Conservation (phyloP, 1,140 invertebrate species). For the Gryllus bimaculatus region DNA sequence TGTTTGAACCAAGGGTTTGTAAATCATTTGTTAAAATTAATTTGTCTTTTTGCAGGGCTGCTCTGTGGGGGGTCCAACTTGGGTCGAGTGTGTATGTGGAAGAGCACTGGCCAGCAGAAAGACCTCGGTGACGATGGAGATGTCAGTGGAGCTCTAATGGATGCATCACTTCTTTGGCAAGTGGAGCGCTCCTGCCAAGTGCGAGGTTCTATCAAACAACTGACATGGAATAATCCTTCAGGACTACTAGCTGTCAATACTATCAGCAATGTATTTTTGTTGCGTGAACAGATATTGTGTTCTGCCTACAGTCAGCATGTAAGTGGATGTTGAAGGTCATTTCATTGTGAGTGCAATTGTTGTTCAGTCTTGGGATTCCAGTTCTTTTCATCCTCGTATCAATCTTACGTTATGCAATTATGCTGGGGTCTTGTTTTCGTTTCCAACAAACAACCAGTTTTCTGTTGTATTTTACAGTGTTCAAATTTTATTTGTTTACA, state of each 20-base stretch:
- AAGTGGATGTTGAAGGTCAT: slow-evolving; percentile 27
- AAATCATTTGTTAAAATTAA: too few species aligned
- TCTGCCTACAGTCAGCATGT: slow-evolving; percentile 61
- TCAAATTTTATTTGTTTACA: too few species aligned
- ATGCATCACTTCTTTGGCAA: slow-evolving; percentile 8
- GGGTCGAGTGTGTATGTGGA: slow-evolving; percentile 87
- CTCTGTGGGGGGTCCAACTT: slow-evolving; percentile 85
- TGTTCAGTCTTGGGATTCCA: too few species aligned
- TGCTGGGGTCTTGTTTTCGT: too few species aligned
- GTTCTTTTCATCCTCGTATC: too few species aligned
- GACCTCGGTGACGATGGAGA: not conserved
- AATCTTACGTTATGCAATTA: too few species aligned
- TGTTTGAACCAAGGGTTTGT: too few species aligned
- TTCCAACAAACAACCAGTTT: too few species aligned
- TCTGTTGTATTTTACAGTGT: too few species aligned
- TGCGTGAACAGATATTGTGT: slow-evolving; percentile 74
- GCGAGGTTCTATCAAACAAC: slow-evolving; percentile 61
- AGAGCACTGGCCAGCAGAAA: not conserved
- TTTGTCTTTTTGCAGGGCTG: slow-evolving; percentile 44
- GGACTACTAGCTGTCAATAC: slow-evolving; percentile 74
- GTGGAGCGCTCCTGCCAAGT: slow-evolving; percentile 33
- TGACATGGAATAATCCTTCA: slow-evolving; percentile 57
- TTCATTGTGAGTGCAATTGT: too few species aligned
- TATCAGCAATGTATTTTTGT: slow-evolving; percentile 71
- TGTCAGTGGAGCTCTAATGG: not conserved